Percentiles rank a stretch among this genome's conserved stretches.
Evolutionary conservation across 2,888 invertebrate genomes (phyloP).

Genomic region (Ephialtes manifestator): DNA sequence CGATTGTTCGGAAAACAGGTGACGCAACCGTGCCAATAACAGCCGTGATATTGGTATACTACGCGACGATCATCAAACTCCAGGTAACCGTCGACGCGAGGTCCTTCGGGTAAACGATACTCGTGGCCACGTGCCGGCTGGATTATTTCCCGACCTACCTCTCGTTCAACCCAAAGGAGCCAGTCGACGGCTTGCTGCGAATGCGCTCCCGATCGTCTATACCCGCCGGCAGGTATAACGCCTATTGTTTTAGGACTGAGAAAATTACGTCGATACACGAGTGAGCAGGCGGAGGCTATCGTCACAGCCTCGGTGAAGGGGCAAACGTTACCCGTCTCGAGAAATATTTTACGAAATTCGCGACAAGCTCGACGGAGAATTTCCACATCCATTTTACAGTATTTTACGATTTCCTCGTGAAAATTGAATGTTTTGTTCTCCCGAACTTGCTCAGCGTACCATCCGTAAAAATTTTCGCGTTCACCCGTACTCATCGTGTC

Average conservation of each 20-base stretch:
- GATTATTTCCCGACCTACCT: too few species aligned
- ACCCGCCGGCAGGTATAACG: too few species aligned
- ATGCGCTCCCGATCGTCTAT: too few species aligned
- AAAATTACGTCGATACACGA: background rate
- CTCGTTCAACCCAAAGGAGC: too few species aligned
- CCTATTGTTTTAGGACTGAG: too few species aligned
- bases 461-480: too few species aligned
- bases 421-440: slow-evolving; percentile 72
- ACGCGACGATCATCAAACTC: background rate
- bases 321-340: background rate
- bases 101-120: slow-evolving; percentile 12
- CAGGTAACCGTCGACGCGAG: slow-evolving; percentile 41
- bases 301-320: background rate
- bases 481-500: too few species aligned
- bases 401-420: slow-evolving; percentile 74
- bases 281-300: background rate
- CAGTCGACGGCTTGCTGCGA: too few species aligned
- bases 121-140: slow-evolving; percentile 16
- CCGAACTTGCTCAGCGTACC: too few species aligned
- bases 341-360: slow-evolving; percentile 1
- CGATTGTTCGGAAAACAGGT: background rate
- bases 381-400: slow-evolving; percentile 72
- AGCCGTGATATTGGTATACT: slow-evolving; percentile 51
- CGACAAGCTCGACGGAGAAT: slow-evolving; percentile 73
- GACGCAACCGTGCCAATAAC: slow-evolving; percentile 56